Base-by-base conservation (phyloP, 2,113 vertebrate genomes). In the Herpetotheres cachinnans region DNA sequence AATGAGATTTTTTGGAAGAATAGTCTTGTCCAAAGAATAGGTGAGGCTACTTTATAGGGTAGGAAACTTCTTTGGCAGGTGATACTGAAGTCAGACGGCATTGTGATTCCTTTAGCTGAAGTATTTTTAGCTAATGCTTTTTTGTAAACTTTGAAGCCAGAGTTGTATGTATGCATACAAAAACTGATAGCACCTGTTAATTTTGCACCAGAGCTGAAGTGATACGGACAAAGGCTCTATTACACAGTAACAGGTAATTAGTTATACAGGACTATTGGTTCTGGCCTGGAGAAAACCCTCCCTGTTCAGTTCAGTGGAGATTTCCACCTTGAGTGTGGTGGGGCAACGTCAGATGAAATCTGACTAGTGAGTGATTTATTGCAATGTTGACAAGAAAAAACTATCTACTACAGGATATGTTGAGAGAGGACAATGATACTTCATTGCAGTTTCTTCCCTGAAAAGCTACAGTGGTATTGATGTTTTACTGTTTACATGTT, bases 361-460 rank as follows among this genome's bases (percentile, higher is more conserved):
- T 78, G 78, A 78, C 82, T 85, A 59, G 73, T 66, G 93, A 95
- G 34, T 93, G 94, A 90, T 93, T 97, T 96, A 90, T 38, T 94
- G 89, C 42, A 34, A 34, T 9, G 71, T 63, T 85, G 81, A 81
- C 66, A 86, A 85, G 87, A n/a, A 90, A 82, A 86, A 71, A 29
- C 25, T 63, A 27, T 24, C 62, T 49, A 22, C 58, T 70, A 19
- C 46, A 44, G 91, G 82, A 73, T 86, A 7, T 0, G 4, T 30
- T 96, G 96, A 79, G 93, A 30, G 82, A 90, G 58, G 63, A 82
- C 95, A 88, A 30, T 73, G 89, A 65, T 89, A 82, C 49, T 96
- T 95, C 59, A 52, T 76, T 95, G 70, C 62, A 56, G 29, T 65
- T 95, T 85, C 74, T 95, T 90, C 66, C 52, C 69, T 82, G 92